Conservation (phyloP, 2,888 invertebrate species). For the Drosophila siamana region DNA sequence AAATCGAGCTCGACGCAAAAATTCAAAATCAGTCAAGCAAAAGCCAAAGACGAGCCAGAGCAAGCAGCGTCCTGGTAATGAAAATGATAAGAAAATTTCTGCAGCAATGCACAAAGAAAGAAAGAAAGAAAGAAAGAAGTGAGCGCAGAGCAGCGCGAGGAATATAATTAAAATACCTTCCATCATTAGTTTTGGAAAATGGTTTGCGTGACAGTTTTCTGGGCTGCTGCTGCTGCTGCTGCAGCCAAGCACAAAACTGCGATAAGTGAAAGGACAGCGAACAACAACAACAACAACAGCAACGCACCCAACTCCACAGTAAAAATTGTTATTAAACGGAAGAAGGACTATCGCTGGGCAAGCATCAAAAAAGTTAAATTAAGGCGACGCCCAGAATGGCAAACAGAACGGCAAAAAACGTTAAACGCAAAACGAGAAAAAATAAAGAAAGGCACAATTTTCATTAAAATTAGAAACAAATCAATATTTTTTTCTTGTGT, state of each 20-base stretch:
- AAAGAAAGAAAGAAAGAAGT: too few species aligned
- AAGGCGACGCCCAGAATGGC: constrained; percentile 50
- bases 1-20: constrained; percentile 40
- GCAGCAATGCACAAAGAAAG: constrained; percentile 76
- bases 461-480: constrained; percentile 81
- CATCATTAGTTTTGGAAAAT: constrained; percentile 82
- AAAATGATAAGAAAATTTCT: constrained; percentile 83
- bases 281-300: constrained; percentile 11
- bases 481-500: constrained; percentile 71
- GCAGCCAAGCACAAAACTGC: constrained; percentile 80
- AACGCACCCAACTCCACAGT: constrained; percentile 21
- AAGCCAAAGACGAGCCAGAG: constrained; percentile 69
- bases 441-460: constrained; percentile 63
- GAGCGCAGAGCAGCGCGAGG: constrained; percentile 26
- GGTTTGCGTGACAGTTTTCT: constrained; percentile 76
- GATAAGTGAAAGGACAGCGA: constrained; percentile 74
- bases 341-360: constrained; percentile 66
- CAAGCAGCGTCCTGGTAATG: constrained; percentile 56
- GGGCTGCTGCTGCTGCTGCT: constrained; percentile 35
- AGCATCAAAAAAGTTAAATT: constrained; percentile 80
- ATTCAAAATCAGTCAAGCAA: constrained; percentile 79
- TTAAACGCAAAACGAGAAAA: background rate
- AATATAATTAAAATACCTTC: constrained; percentile 83
- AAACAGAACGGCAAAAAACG: constrained; percentile 11
- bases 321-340: constrained; percentile 23